These are phyloP conservation scores for Drosophila greeni DNA, from an alignment of 2,888 invertebrate species.

Conservation along the genomic window DNA sequence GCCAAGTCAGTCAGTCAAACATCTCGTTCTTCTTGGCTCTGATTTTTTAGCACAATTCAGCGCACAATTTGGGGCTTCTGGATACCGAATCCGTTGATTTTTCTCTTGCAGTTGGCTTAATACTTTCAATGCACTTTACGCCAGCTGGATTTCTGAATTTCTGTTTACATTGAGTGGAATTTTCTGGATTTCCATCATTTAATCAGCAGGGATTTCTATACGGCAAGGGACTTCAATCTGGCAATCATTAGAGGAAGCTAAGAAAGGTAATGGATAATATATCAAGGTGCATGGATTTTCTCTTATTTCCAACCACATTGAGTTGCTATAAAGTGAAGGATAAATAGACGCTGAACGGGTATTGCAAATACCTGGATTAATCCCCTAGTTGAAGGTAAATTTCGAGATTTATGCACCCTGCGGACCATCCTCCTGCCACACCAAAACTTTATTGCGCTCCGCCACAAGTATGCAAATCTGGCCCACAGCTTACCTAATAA, in stretches of 20 bases:
- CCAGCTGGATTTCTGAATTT: not conserved
- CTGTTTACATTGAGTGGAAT: not conserved
- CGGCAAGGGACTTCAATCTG: not conserved
- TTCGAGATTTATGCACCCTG: slow-evolving; percentile 2
- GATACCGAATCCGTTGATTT: slow-evolving; percentile 16
- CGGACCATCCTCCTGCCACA: not conserved
- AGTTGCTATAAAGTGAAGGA: not conserved
- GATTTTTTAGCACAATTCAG: slow-evolving; percentile 41
- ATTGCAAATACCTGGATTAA: not conserved
- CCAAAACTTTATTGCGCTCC: not conserved
- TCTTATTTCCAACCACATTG: not conserved
- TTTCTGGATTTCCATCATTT: not conserved
- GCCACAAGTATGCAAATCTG: slow-evolving; percentile 20
- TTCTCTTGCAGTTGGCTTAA: slow-evolving; percentile 31
- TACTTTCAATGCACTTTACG: slow-evolving; percentile 12
- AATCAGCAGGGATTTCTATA: slow-evolving; percentile 2
- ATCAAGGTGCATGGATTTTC: not conserved
- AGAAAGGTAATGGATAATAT: not conserved
- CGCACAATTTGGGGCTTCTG: slow-evolving; percentile 41
- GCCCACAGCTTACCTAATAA: slow-evolving; percentile 38
- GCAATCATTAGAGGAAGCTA: not conserved
- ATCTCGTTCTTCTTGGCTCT: slow-evolving; percentile 25
- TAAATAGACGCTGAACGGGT: not conserved
- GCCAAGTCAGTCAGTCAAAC: slow-evolving; percentile 19
- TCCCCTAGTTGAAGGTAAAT: not conserved